Percentiles rank a stretch among this genome's conserved stretches.
These are phyloP conservation scores for Peucedramus taeniatus DNA, from an alignment of 2,113 vertebrate species.

Conservation along the genomic window DNA sequence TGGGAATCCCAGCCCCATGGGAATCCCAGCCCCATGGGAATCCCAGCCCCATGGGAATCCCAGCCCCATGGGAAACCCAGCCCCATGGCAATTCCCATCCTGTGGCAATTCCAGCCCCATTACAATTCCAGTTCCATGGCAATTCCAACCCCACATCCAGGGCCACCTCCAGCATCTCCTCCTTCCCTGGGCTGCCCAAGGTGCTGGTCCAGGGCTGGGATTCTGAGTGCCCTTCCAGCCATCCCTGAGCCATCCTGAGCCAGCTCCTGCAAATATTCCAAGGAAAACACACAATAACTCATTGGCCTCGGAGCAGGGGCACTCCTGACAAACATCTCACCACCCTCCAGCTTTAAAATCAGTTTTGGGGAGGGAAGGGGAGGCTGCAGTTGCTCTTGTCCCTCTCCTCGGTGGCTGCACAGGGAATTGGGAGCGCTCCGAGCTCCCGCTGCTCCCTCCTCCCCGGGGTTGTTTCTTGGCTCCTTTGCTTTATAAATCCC, in stretches of 20 bases:
- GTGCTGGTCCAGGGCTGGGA: fast-evolving
- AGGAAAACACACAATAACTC: fast-evolving
- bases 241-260: fast-evolving
- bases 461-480: fast-evolving
- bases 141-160: fast-evolving
- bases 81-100: background rate
- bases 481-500: background rate
- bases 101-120: fast-evolving
- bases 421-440: background rate
- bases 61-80: background rate
- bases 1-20: too few species aligned
- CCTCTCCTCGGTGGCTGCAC: fast-evolving
- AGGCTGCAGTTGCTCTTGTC: too few species aligned
- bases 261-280: fast-evolving
- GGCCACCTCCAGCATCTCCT: background rate
- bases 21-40: background rate
- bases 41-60: fast-evolving
- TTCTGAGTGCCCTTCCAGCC: fast-evolving
- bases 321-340: fast-evolving
- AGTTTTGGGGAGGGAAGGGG: background rate
- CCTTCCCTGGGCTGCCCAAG: fast-evolving
- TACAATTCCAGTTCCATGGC: fast-evolving
- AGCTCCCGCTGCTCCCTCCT: background rate
- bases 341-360: background rate
- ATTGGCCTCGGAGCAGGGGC: fast-evolving